Conservation (phyloP, 2,888 invertebrate genomes). For the Thumatha senex region DNA sequence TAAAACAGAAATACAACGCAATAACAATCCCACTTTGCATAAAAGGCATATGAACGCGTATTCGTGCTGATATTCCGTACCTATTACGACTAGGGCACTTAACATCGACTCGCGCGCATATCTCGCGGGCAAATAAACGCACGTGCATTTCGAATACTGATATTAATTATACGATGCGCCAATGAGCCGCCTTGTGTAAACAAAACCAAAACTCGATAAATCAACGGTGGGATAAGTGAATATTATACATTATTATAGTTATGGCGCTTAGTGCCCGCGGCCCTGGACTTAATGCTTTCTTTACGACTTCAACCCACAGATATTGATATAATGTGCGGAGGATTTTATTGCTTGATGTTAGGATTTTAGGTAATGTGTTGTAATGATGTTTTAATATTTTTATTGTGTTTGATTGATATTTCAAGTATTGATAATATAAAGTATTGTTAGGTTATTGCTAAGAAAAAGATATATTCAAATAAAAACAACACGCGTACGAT, state of each 20-base stretch:
- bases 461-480: not conserved
- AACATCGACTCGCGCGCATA: conserved; percentile 27
- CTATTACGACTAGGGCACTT: conserved; percentile 18
- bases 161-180: conserved; percentile 49
- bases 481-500: conserved; percentile 21
- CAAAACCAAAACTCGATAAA: conserved; percentile 52
- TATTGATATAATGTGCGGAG: conserved; percentile 8
- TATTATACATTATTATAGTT: conserved; percentile 15
- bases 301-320: conserved; percentile 17
- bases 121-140: conserved; percentile 22
- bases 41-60: conserved; percentile 1
- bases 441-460: not conserved
- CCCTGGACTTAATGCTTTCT: conserved; percentile 24
- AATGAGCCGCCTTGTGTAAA: conserved; percentile 50
- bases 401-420: not conserved
- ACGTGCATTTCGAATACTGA: conserved; percentile 26
- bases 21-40: not conserved
- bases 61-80: not conserved
- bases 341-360: conserved; percentile 7
- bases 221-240: conserved; percentile 29
- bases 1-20: not conserved
- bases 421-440: not conserved
- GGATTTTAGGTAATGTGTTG: conserved; percentile 5
- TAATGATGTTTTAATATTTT: conserved; percentile 17
- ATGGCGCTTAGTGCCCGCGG: not conserved